Evolutionary conservation across 2,888 invertebrate species (phyloP).

Genomic region (Suillia variegata): DNA sequence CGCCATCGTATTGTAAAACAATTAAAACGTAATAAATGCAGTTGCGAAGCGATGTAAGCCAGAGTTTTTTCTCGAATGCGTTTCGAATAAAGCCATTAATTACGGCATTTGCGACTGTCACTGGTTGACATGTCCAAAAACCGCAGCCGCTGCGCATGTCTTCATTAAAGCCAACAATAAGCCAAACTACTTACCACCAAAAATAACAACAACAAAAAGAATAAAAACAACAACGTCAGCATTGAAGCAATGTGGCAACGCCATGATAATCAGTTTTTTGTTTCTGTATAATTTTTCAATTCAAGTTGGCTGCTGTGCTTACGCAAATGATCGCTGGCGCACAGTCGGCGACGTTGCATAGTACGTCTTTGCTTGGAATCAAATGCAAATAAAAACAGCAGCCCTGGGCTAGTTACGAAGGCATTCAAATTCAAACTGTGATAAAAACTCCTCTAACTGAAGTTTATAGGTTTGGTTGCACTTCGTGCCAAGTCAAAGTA

Average conservation of each 20-base stretch:
- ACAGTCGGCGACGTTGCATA: too few relatives aligned
- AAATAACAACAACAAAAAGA: too few relatives aligned
- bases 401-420: too few relatives aligned
- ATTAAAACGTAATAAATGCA: constrained; percentile 50
- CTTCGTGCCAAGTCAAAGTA: too few relatives aligned
- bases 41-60: background rate
- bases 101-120: constrained; percentile 7
- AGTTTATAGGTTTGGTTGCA: too few relatives aligned
- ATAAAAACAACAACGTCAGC: too few relatives aligned
- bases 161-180: background rate
- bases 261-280: constrained; percentile 47
- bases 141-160: background rate
- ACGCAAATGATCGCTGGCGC: constrained; percentile 2
- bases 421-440: too few relatives aligned
- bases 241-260: constrained; percentile 29
- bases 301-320: background rate
- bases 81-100: constrained; percentile 9
- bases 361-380: background rate
- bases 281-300: background rate
- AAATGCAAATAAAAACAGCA: too few relatives aligned
- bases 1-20: constrained; percentile 48
- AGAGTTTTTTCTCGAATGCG: background rate
- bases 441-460: too few relatives aligned
- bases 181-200: too few relatives aligned
- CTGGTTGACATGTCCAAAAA: background rate